Conservation (phyloP, 2,888 invertebrate species). For the Pachycephus smyrnensis region DNA sequence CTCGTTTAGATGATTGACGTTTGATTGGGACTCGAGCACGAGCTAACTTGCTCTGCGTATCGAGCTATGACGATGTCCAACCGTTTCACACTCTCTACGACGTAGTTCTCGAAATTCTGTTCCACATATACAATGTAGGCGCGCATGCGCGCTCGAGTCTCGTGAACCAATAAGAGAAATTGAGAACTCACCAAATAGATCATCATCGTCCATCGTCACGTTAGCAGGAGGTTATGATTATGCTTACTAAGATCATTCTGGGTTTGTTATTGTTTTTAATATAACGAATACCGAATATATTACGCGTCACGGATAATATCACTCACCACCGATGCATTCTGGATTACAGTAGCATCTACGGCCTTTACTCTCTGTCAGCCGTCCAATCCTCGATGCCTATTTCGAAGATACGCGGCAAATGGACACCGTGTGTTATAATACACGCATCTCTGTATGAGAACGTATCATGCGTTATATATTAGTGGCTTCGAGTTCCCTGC, state of each 20-base stretch:
- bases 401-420: constrained; percentile 20
- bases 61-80: neutral
- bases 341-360: constrained; percentile 35
- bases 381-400: constrained; percentile 21
- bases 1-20: constrained; percentile 45
- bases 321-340: neutral
- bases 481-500: constrained; percentile 26
- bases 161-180: neutral
- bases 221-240: neutral
- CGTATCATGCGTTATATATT: constrained; percentile 5
- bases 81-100: constrained; percentile 4
- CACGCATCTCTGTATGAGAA: constrained; percentile 16
- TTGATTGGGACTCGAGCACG: constrained; percentile 30
- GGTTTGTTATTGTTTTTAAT: neutral
- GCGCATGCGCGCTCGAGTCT: neutral
- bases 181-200: neutral
- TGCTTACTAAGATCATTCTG: neutral
- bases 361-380: constrained; percentile 13
- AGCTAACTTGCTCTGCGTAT: constrained; percentile 3
- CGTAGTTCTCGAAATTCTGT: constrained; percentile 13
- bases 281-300: neutral
- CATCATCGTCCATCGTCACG: no score
- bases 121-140: neutral
- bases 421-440: constrained; percentile 21
- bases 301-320: neutral